Base-by-base conservation (phyloP, 2,888 invertebrate genomes). In the Liodrosophila aerea region DNA sequence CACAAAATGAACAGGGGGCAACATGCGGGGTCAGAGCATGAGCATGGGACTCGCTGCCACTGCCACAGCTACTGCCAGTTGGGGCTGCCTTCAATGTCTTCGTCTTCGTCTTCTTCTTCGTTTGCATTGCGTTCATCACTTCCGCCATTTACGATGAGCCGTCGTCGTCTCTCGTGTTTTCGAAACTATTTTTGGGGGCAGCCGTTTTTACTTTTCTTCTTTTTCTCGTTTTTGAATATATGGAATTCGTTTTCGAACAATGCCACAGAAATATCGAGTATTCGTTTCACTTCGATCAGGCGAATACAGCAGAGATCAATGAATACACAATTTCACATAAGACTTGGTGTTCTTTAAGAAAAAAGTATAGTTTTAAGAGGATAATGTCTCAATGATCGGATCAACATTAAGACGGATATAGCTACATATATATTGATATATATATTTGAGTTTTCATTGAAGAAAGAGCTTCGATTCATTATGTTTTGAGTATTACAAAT, bases 131-230 rank as follows among this genome's bases (percentile, higher is more conserved):
- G 64, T 76, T 69, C 76, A 64, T 61, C 81, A 74, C 77, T 78
- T 84, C 78, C 78, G 78, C 77, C 82, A 77, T 84, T 84, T 81
- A 54, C 63, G 75, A 39, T 56, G 73, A 62, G 51, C 43, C 39
- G 76, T 80, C 39, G 76, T 80, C 67, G 44, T 22, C 22, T 22
- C 64, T 67, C 62, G 71, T 59, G 57, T 56, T 41, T 64, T 61
- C 50, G 36, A 78, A 80, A 80, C 81, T 83, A 83, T 77, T 77
- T 77, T 80, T 80, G 76, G 72, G 46, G 37, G 4, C 29, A 16
- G 43, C 41, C 22, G 22, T 4, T 22, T 22, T 22, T 22, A 22
- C 22, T 22, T n/a, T n/a, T 22, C 22, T 22, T 22, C 30, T 5
- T 30, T 46, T 29, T 58, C 53, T 64, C 70, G 34, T 51, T 22